These are phyloP conservation scores for Pseudoips prasinana DNA, from an alignment of 2,888 invertebrate species.

Conservation along the genomic window DNA sequence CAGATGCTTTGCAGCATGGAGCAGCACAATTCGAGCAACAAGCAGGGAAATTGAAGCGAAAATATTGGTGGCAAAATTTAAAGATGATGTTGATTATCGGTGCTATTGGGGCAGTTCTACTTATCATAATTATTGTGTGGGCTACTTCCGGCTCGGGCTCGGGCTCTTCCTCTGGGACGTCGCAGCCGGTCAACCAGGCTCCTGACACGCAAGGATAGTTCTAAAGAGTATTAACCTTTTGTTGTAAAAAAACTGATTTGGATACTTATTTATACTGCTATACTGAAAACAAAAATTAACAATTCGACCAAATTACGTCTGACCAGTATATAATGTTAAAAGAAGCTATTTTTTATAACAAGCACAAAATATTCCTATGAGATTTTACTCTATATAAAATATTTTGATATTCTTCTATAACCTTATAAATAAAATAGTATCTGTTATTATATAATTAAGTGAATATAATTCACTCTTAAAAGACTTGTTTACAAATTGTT, in stretches of 20 bases:
- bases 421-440: constrained; percentile 25
- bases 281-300: constrained; percentile 15
- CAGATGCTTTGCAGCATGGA: constrained; percentile 96
- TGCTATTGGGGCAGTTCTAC: constrained; percentile 89
- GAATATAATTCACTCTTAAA: constrained; percentile 32
- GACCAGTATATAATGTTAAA: constrained; percentile 30
- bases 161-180: constrained; percentile 9
- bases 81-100: constrained; percentile 98
- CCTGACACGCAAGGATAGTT: constrained; percentile 51
- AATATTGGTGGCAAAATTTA: constrained; percentile 98
- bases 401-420: constrained; percentile 37
- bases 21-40: constrained; percentile 98
- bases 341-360: constrained; percentile 38
- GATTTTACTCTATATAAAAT: constrained; percentile 18
- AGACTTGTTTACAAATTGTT: constrained; percentile 38
- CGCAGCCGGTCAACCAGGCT: constrained; percentile 35
- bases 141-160: constrained; percentile 54
- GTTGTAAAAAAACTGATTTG: constrained; percentile 27
- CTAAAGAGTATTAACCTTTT: constrained; percentile 7
- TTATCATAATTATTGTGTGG: constrained; percentile 91
- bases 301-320: constrained; percentile 46
- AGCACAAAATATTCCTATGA: constrained; percentile 30
- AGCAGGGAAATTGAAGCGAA: constrained; percentile 96
- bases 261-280: constrained; percentile 33
- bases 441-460: constrained; percentile 22